These are phyloP conservation scores for Drosophila punjabiensis DNA, from an alignment of 1,140 invertebrate species.

Conservation along the genomic window DNA sequence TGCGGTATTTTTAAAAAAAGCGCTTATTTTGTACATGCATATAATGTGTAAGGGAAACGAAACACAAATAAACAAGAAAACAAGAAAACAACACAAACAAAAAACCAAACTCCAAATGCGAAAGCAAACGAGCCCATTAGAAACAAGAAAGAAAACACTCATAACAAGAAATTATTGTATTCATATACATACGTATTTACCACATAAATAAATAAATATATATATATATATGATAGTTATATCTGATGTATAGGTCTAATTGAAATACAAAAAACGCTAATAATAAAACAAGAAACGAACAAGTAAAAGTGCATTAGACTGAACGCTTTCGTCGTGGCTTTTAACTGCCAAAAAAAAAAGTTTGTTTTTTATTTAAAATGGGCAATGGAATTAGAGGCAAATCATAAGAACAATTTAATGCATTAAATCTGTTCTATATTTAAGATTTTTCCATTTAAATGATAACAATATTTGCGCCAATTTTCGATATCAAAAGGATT, in stretches of 20 bases:
- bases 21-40: conserved; percentile 85
- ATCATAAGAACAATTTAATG: background rate
- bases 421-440: background rate
- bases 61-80: conserved; percentile 51
- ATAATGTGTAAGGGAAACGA: conserved; percentile 78
- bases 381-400: background rate
- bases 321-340: conserved; percentile 36
- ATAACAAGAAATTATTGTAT: conserved; percentile 76
- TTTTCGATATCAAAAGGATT: background rate
- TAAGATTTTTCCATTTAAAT: background rate
- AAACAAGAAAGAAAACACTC: conserved; percentile 48
- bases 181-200: conserved; percentile 84
- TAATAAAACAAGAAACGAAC: conserved; percentile 62
- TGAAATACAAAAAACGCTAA: conserved; percentile 77
- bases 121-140: conserved; percentile 46
- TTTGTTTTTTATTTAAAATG: conserved; percentile 23
- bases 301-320: conserved; percentile 72
- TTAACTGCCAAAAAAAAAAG: conserved; percentile 19
- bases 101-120: conserved; percentile 26
- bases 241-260: conserved; percentile 80
- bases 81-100: conserved; percentile 37
- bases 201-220: conserved; percentile 76
- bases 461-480: background rate
- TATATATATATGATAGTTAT: conserved; percentile 78
- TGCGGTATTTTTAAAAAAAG: conserved; percentile 84